Conservation (phyloP, 1,140 invertebrate genomes). For the Helicoverpa zea region DNA sequence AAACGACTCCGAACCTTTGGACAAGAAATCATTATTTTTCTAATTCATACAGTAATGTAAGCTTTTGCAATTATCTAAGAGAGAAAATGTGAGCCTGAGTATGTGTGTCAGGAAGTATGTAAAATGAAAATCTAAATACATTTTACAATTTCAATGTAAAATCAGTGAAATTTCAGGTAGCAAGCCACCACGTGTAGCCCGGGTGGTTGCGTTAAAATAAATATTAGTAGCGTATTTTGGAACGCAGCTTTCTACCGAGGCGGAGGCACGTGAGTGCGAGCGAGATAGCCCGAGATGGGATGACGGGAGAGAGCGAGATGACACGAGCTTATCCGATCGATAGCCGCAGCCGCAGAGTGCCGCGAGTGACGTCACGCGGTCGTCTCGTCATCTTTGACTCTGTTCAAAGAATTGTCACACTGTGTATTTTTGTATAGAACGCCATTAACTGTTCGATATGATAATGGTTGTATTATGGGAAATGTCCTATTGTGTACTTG, state of each 20-base stretch:
- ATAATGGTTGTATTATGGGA: conserved; percentile 10
- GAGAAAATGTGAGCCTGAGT: not conserved
- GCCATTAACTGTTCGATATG: conserved; percentile 58
- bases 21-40: too few relatives aligned
- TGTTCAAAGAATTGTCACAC: conserved; percentile 81
- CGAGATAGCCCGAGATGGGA: conserved; percentile 61
- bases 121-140: not conserved
- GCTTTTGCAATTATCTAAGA: not conserved
- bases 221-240: conserved; percentile 85
- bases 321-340: conserved; percentile 78
- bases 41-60: too few relatives aligned
- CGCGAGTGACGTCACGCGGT: conserved; percentile 81
- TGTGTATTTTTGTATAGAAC: conserved; percentile 74
- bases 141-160: not conserved
- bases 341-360: conserved; percentile 86
- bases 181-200: conserved; percentile 75
- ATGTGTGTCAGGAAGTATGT: too few relatives aligned
- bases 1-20: too few relatives aligned
- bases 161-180: conserved; percentile 26
- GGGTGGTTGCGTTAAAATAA: conserved; percentile 84
- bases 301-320: conserved; percentile 69
- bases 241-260: conserved; percentile 77
- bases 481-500: not conserved
- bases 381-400: conserved; percentile 84
- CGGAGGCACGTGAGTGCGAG: conserved; percentile 63